phyloP scores from a whole-genome alignment of 2,797 vertebrate genomes.

The Monodelphis domestica region DNA sequence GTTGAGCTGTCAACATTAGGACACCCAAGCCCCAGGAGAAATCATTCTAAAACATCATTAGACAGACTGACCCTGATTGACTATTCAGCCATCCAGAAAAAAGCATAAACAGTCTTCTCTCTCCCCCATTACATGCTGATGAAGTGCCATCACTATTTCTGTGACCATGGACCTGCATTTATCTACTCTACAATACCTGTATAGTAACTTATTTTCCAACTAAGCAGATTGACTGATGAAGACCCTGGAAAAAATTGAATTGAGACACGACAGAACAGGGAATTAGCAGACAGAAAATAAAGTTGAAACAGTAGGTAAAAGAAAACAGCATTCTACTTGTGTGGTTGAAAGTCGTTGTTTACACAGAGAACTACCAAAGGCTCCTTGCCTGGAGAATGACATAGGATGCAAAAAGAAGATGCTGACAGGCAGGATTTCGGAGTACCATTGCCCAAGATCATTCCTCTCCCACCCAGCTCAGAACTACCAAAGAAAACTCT shows the following conservation, averaged over 20 bases:
- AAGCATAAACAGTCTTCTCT: not conserved
- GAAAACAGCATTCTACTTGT: not conserved
- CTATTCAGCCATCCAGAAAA: not conserved
- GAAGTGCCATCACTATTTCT: not conserved
- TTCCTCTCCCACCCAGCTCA: not conserved
- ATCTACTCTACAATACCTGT: not conserved
- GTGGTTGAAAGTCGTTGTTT: not conserved
- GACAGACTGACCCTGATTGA: not conserved
- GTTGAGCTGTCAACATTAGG: not conserved
- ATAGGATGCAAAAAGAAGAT: not conserved
- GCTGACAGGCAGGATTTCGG: not conserved
- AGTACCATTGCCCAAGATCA: not conserved
- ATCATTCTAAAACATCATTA: not conserved
- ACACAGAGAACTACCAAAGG: not conserved
- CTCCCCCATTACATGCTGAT: not conserved
- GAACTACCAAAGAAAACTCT: not conserved
- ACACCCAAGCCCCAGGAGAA: not conserved
- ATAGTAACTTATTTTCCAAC: not conserved
- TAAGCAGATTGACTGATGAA: not conserved
- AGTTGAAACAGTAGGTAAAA: not conserved
- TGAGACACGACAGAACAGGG: conserved; percentile 14
- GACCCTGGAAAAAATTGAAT: conserved; percentile 12
- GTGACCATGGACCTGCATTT: not conserved
- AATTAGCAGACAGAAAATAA: not conserved
- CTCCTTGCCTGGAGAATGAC: not conserved